These are phyloP conservation scores for Himantopus leucocephalus DNA, from an alignment of 2,113 vertebrate species.

Conservation along the genomic window DNA sequence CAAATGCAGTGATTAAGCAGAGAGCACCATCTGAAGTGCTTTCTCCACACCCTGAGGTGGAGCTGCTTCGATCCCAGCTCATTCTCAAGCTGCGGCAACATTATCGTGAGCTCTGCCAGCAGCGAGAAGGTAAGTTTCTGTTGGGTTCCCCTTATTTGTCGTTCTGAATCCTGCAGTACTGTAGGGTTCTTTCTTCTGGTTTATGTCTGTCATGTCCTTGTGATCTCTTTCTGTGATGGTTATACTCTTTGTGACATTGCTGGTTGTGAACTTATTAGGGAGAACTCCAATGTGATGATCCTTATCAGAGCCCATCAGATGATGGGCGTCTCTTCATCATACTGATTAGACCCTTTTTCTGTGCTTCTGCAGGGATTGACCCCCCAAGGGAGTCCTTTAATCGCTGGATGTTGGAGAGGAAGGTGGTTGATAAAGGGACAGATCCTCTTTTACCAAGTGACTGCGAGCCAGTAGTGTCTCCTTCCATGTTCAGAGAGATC, in stretches of 20 bases:
- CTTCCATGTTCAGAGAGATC: slow-evolving; percentile 98
- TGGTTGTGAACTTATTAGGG: neutral
- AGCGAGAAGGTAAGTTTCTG: slow-evolving; percentile 81
- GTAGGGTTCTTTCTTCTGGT: neutral
- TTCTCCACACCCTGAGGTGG: slow-evolving; percentile 91
- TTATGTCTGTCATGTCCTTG: neutral
- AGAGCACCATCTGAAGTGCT: slow-evolving; percentile 79
- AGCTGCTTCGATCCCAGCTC: slow-evolving; percentile 92
- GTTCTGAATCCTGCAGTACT: neutral
- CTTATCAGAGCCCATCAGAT: neutral
- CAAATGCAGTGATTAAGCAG: slow-evolving; percentile 91
- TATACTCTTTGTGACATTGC: neutral
- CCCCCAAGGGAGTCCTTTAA: slow-evolving; percentile 97
- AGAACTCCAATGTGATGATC: neutral
- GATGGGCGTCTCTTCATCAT: neutral
- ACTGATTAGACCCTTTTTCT: neutral
- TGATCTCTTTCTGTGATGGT: neutral
- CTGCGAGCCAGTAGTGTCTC: slow-evolving; percentile 91
- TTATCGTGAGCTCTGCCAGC: slow-evolving; percentile 94
- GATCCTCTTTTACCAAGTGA: slow-evolving; percentile 93
- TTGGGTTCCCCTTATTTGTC: neutral
- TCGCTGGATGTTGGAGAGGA: slow-evolving; percentile 96
- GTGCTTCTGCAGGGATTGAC: slow-evolving; percentile 84
- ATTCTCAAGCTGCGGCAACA: slow-evolving; percentile 93
- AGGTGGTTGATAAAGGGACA: slow-evolving; percentile 91